phyloP scores from a whole-genome alignment of 2,797 vertebrate genomes.

The Sebastes paucispinis region DNA sequence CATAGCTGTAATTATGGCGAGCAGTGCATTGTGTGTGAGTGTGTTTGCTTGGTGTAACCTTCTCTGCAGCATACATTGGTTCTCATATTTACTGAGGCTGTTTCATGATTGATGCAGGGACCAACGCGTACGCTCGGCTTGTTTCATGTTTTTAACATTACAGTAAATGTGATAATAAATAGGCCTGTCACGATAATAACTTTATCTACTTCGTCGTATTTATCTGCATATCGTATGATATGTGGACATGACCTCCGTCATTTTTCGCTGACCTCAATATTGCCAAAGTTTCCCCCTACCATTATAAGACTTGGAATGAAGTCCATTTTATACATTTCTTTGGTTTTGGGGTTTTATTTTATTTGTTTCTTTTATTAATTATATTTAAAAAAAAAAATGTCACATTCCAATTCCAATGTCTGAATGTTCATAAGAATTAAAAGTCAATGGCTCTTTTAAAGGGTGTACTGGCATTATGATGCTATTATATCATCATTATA shows the following conservation, averaged over 20 bases:
- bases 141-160: conserved; percentile 22
- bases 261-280: background rate
- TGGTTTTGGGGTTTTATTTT: background rate
- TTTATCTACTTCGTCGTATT: background rate
- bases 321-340: background rate
- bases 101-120: conserved; percentile 29
- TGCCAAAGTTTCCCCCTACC: background rate
- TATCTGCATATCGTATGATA: background rate
- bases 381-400: too few relatives aligned
- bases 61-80: background rate
- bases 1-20: conserved; percentile 67
- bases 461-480: background rate
- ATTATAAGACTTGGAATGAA: background rate
- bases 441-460: background rate
- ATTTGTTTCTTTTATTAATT: background rate
- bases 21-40: conserved; percentile 32
- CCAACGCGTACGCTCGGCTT: background rate
- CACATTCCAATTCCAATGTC: background rate
- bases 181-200: background rate
- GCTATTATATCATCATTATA: background rate
- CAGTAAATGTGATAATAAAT: background rate
- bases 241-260: background rate
- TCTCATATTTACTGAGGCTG: conserved; percentile 44
- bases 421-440: background rate
- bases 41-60: conserved; percentile 29